Base-by-base conservation (phyloP, 2,888 invertebrate species). In the Oxyteleia sp. region DNA sequence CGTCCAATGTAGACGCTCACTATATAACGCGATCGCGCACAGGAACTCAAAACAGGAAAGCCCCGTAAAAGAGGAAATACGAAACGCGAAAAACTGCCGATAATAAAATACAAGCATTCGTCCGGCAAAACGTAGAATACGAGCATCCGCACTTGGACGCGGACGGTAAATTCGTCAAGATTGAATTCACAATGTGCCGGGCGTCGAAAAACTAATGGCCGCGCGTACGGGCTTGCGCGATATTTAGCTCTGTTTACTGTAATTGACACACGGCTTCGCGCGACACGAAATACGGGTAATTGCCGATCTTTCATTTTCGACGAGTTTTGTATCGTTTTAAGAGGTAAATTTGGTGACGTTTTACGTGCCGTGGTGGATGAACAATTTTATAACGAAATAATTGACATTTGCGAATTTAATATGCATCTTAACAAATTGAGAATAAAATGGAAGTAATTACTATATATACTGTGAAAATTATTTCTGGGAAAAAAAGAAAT, bases 101-200 rank as follows among this genome's bases (percentile, higher is more conserved):
- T 85, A 74, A 76, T 85, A 85, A 85, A 85, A 85, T 80, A 76
- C 72, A 80, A 76, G 75, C 75, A 64, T 75, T 79, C 79, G 75
- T 79, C 74, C 82, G 68, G 43, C 72, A 71, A 61, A 81, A 75
- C 66, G 53, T 66, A 23, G 72, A 78, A 82, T 72, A 61, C 66
- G 75, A 75, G 69, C 57, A 81, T 75, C 75, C 57, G 74, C 80
- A 53, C 61, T 80, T 68, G 80, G 29, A 59, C 66, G 66, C 38
- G 45, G 51, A 74, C 53, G 61, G 51, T 74, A 74, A 68, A 81
- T 64, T 81, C 38, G 41, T 13, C 35, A 66, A 69, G 41, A 81
- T 74, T 81, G 55, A 81, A 81, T 81, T 81, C 81, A 55, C 74
- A 61, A 63, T 55, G 64, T 32, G 55, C 32, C 32, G n/a, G 10